A percentile compares a stretch with the other conserved stretches of the same genome.
phyloP scores from a whole-genome alignment of 2,113 vertebrate species.

The Chelonoidis abingdonii region DNA sequence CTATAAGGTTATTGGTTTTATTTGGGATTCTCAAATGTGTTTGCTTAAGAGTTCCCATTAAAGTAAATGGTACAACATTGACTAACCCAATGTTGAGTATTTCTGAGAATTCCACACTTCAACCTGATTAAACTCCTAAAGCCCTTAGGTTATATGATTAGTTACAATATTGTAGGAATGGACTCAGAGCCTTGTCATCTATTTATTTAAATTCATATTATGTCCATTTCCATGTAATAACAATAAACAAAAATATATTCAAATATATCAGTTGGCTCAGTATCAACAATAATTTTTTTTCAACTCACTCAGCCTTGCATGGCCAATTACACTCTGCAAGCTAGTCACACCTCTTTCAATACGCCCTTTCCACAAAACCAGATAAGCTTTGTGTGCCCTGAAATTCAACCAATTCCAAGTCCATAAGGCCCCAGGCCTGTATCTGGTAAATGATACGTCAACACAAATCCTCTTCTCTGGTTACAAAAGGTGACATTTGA shows the following conservation, averaged over 20 bases:
- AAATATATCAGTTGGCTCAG: not conserved
- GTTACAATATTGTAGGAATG: not conserved
- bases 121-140: not conserved
- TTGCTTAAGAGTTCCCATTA: not conserved
- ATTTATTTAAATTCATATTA: not conserved
- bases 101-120: not conserved
- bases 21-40: not conserved
- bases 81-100: not conserved
- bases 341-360: not conserved
- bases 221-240: not conserved
- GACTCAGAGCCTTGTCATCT: not conserved
- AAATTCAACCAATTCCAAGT: not conserved
- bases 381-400: not conserved
- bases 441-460: not conserved
- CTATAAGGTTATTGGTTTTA: not conserved
- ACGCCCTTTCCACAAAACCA: not conserved
- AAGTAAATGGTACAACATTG: not conserved
- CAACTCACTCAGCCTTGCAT: not conserved
- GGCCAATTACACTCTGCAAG: not conserved
- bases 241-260: not conserved
- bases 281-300: fast-evolving
- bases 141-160: not conserved
- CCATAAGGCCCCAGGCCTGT: fast-evolving
- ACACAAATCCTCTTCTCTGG: not conserved
- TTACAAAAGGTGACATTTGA: not conserved